These are phyloP conservation scores for Pangasius djambal DNA, from an alignment of 2,797 vertebrate species.

Conservation along the genomic window DNA sequence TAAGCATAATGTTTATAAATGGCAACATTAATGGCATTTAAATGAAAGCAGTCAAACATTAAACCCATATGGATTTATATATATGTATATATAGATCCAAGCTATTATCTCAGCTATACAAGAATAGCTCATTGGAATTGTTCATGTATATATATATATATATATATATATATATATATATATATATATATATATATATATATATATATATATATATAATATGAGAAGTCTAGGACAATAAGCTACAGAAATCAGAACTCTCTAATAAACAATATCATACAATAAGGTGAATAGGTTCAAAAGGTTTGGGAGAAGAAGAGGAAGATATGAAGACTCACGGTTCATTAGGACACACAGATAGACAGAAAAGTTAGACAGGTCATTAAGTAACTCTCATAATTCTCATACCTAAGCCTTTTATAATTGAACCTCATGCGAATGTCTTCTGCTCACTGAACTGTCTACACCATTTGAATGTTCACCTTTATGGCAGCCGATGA, in stretches of 20 bases:
- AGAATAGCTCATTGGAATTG: background rate
- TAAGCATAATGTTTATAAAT: background rate
- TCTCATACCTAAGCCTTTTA: background rate
- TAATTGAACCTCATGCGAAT: conserved; percentile 1
- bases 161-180: too few relatives aligned
- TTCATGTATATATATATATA: background rate
- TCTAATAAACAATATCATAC: too few relatives aligned
- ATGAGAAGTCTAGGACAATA: background rate
- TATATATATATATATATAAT: too few relatives aligned
- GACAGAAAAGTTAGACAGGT: background rate
- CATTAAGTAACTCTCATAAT: background rate
- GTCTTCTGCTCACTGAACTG: background rate
- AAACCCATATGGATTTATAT: background rate
- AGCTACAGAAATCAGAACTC: background rate
- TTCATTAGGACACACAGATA: background rate
- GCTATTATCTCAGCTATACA: background rate
- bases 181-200: too few relatives aligned
- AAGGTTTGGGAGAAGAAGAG: background rate
- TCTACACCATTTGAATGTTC: background rate
- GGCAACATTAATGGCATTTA: background rate
- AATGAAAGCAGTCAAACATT: background rate
- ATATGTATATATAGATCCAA: background rate
- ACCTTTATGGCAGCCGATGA: background rate
- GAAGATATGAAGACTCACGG: background rate
- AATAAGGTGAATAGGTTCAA: background rate